Percentiles rank a stretch among this genome's conserved stretches.
Conservation (phyloP, 2,113 vertebrate species). For the Sisor rabdophorus region DNA sequence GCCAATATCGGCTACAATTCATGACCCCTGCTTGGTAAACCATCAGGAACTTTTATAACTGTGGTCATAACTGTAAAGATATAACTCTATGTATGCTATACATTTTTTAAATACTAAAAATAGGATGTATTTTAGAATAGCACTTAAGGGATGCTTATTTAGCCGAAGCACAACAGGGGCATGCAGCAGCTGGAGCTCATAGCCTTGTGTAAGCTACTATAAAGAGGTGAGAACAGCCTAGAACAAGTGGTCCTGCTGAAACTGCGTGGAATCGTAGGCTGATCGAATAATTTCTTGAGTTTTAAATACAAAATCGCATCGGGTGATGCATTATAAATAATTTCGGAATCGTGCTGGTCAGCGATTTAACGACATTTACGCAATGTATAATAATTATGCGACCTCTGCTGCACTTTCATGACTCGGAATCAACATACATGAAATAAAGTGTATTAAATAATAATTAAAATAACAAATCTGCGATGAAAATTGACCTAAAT, state of each 20-base stretch:
- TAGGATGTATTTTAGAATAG: neutral
- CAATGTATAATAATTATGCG: neutral
- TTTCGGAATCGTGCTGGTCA: constrained; percentile 1
- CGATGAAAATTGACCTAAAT: neutral
- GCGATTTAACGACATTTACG: neutral
- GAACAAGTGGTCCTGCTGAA: constrained; percentile 59
- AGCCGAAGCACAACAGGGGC: constrained; percentile 33
- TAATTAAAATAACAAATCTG: neutral
- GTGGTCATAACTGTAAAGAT: constrained; percentile 23
- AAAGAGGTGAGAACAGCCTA: constrained; percentile 61
- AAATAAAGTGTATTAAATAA: neutral
- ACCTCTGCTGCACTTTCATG: constrained; percentile 18
- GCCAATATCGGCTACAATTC: constrained; percentile 58
- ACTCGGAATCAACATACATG: neutral
- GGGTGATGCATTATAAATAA: neutral
- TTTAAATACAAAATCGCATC: constrained; percentile 17
- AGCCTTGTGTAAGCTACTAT: constrained; percentile 20
- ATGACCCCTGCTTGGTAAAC: neutral
- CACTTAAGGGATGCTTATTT: constrained; percentile 52
- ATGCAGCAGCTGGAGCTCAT: constrained; percentile 33
- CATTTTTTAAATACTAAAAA: neutral
- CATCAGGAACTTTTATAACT: constrained; percentile 24
- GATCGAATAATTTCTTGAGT: neutral
- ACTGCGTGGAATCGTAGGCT: constrained; percentile 31
- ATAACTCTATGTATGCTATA: neutral